Evolutionary conservation across 2,113 vertebrate species (phyloP).

Genomic region (Cyphomyrus discorhynchus): DNA sequence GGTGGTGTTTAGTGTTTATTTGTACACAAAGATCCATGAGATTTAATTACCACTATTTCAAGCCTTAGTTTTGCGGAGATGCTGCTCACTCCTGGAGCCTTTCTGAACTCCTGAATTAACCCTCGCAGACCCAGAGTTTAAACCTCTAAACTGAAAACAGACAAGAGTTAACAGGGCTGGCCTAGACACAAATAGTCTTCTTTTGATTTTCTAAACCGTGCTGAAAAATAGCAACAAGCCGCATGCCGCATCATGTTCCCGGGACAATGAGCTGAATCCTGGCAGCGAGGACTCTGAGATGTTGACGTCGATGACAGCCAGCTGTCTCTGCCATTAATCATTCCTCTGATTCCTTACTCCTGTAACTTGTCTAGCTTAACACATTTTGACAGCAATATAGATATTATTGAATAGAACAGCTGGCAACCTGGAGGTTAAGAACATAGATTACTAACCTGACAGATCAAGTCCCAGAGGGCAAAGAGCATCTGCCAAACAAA

Average conservation of each 20-base stretch:
- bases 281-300: background rate
- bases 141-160: background rate
- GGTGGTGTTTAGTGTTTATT: background rate
- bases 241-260: background rate
- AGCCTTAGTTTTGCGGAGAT: background rate
- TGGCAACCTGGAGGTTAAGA: background rate
- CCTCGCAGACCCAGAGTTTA: background rate
- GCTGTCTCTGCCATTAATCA: background rate
- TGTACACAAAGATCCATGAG: no score
- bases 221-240: background rate
- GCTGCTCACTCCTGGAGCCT: background rate
- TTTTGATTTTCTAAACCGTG: background rate
- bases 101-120: background rate
- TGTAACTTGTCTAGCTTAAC: slow-evolving; percentile 1
- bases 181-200: background rate
- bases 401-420: background rate
- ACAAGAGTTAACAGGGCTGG: background rate
- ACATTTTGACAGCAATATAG: background rate
- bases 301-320: background rate
- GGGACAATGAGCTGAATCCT: background rate
- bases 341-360: background rate
- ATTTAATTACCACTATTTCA: background rate
- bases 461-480: background rate
- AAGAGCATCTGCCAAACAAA: background rate
- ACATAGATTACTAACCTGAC: background rate